Evolutionary conservation across 2,797 vertebrate genomes (phyloP).

Genomic region (Darevskia nairensis): DNA sequence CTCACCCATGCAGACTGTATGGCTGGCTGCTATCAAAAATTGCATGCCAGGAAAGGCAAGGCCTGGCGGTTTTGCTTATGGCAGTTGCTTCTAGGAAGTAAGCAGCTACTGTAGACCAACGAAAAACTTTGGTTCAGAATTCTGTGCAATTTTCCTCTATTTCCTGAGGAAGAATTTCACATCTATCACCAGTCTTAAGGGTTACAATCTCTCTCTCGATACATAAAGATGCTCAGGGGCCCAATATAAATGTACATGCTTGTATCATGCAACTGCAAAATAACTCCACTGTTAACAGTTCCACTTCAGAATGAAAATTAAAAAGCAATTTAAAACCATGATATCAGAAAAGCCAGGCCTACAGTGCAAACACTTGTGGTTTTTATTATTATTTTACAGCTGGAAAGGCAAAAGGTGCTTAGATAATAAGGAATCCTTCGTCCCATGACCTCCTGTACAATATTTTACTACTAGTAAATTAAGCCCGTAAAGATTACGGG

Average conservation of each 20-base stretch:
- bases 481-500: too few relatives aligned
- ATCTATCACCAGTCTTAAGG: not conserved
- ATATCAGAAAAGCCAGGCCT: not conserved
- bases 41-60: not conserved
- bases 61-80: not conserved
- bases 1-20: not conserved
- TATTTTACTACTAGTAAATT: too few relatives aligned
- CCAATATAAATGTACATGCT: not conserved
- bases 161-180: not conserved
- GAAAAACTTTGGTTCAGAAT: not conserved
- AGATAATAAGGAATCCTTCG: not conserved
- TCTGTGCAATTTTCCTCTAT: not conserved
- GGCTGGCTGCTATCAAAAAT: not conserved
- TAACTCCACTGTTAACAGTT: not conserved
- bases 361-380: not conserved
- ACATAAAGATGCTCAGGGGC: not conserved
- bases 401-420: not conserved
- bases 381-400: not conserved
- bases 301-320: not conserved
- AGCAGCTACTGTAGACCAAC: not conserved
- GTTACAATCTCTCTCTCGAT: not conserved
- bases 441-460: not conserved
- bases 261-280: not conserved
- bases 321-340: not conserved
- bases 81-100: not conserved